Evolutionary conservation across 2,113 vertebrate species (phyloP).

Genomic region (Zapus hudsonius): DNA sequence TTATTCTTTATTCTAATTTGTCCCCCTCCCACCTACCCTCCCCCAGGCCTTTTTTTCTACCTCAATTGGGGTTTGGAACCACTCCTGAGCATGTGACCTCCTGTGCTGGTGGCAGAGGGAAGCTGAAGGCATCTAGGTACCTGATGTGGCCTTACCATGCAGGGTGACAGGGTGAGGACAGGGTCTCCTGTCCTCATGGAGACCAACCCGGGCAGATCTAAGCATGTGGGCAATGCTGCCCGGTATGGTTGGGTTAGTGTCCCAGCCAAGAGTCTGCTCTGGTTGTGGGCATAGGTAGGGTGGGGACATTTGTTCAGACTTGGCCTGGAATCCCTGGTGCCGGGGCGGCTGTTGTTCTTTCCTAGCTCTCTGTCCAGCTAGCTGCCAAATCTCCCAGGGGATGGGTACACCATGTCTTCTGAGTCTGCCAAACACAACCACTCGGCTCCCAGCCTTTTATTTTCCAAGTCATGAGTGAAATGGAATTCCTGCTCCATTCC

Average conservation of each 20-base stretch:
- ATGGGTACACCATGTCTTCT: neutral
- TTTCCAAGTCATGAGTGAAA: neutral
- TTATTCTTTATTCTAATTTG: neutral
- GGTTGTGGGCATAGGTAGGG: neutral
- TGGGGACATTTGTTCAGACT: neutral
- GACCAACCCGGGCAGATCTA: neutral
- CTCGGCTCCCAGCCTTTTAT: neutral
- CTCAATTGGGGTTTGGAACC: neutral
- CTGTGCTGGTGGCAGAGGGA: neutral
- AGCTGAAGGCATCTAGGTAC: too few species aligned
- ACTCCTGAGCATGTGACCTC: neutral
- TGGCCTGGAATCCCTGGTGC: neutral
- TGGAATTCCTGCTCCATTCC: neutral
- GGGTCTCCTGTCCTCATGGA: neutral
- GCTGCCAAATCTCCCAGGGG: neutral
- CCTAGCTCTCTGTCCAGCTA: neutral
- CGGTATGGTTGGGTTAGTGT: neutral
- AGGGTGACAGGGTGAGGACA: neutral
- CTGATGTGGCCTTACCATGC: neutral
- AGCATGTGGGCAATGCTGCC: neutral
- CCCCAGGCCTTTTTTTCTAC: neutral
- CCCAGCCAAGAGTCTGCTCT: neutral
- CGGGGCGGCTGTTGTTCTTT: neutral
- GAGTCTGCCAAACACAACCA: neutral
- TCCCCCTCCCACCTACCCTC: neutral